These are phyloP conservation scores for Platycnemis pennipes DNA, from an alignment of 2,888 invertebrate genomes.

Conservation along the genomic window DNA sequence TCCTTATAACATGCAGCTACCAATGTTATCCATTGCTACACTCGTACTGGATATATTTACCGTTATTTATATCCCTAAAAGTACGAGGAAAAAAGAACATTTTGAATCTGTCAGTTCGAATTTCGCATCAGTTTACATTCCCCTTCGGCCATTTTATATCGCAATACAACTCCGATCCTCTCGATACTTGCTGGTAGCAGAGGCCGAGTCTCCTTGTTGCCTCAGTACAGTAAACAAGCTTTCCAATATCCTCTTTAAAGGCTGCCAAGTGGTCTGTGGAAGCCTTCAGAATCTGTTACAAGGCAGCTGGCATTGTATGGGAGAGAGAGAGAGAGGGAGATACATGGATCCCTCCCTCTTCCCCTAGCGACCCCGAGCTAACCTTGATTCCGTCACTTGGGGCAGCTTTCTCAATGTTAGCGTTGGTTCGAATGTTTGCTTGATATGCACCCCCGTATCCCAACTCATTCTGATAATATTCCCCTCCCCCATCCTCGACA, in stretches of 20 bases:
- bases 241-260: slow-evolving; percentile 49
- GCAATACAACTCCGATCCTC: neutral
- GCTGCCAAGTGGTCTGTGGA: slow-evolving; percentile 45
- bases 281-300: slow-evolving; percentile 57
- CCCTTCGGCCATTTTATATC: neutral
- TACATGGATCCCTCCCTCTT: neutral
- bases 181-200: neutral
- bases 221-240: neutral
- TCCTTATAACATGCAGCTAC: too few relatives aligned
- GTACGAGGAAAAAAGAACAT: too few relatives aligned
- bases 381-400: neutral
- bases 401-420: slow-evolving; percentile 15
- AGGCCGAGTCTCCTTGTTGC: neutral
- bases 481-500: neutral
- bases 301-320: slow-evolving; percentile 27
- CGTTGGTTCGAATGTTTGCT: neutral
- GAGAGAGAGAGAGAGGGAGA: neutral
- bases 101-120: too few relatives aligned
- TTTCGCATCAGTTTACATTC: too few relatives aligned
- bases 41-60: too few relatives aligned
- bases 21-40: too few relatives aligned
- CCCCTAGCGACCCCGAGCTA: neutral
- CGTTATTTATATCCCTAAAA: too few relatives aligned
- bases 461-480: too few relatives aligned
- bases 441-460: neutral